A percentile compares a stretch with the other conserved stretches of the same genome.
phyloP scores from a whole-genome alignment of 2,888 invertebrate genomes.

The Lagria hirta region DNA sequence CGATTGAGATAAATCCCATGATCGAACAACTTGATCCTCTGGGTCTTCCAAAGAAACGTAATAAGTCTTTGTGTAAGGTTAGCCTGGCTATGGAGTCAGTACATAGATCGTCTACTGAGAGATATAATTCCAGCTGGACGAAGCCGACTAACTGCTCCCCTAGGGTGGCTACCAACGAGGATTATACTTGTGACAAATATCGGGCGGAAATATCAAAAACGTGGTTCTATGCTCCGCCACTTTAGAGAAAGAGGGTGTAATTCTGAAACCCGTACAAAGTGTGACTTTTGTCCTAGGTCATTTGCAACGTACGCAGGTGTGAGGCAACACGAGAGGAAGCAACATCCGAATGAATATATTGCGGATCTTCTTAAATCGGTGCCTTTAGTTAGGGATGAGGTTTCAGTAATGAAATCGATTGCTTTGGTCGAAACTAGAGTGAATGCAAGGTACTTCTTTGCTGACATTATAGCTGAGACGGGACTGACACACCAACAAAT shows the following conservation, averaged over 20 bases:
- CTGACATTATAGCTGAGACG: constrained; percentile 13
- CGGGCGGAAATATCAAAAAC: constrained; percentile 5
- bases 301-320: constrained; percentile 6
- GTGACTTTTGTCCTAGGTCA: constrained; percentile 5
- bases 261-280: constrained; percentile 1
- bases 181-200: constrained; percentile 3
- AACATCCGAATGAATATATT: constrained; percentile 5
- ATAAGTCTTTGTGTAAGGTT: neutral
- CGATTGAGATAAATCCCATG: neutral
- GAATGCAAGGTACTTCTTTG: constrained; percentile 1
- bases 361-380: too few relatives aligned
- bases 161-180: neutral
- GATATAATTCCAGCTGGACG: neutral
- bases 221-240: constrained; percentile 3
- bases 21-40: constrained; percentile 2
- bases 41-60: constrained; percentile 3
- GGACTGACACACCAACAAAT: constrained; percentile 21
- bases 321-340: constrained; percentile 12
- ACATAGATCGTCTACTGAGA: constrained; percentile 2
- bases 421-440: constrained; percentile 12
- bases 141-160: neutral
- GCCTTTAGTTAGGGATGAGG: too few relatives aligned
- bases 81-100: constrained; percentile 10
- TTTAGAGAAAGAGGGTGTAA: constrained; percentile 9
- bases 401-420: constrained; percentile 8